phyloP scores from a whole-genome alignment of 2,797 vertebrate species.

The Cygnus olor region DNA sequence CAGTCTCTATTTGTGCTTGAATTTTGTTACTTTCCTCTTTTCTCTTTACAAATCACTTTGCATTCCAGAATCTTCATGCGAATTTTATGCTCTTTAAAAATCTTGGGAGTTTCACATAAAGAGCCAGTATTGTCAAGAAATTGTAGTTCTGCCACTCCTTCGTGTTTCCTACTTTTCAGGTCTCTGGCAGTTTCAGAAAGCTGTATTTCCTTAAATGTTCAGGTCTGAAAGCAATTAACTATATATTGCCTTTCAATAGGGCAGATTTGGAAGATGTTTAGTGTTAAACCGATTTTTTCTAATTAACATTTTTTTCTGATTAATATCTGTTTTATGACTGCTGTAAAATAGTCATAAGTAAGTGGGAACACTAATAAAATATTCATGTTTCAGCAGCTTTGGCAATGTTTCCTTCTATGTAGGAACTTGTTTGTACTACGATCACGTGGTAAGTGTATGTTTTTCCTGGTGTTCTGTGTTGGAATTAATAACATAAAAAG shows the following conservation, averaged over 20 bases:
- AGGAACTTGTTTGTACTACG: background rate
- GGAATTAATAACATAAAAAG: background rate
- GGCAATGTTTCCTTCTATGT: background rate
- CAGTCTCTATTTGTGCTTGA: too few species aligned
- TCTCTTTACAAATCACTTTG: background rate
- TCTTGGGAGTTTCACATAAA: background rate
- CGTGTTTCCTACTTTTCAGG: background rate
- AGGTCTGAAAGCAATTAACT: background rate
- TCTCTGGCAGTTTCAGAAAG: background rate
- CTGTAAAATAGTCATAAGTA: background rate
- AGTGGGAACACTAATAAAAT: background rate
- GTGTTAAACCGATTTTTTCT: background rate
- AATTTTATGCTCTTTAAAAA: background rate
- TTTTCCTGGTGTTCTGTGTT: background rate
- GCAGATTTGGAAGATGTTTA: background rate
- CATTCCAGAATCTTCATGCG: background rate
- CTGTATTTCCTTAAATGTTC: background rate
- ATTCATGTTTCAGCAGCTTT: background rate
- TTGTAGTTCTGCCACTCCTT: background rate
- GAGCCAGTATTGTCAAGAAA: background rate
- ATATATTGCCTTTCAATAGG: background rate
- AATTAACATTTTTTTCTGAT: slow-evolving; percentile 34
- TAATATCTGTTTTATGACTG: slow-evolving; percentile 8
- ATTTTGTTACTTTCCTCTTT: background rate
- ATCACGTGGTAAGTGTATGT: background rate